These are phyloP conservation scores for Frankliniella fusca DNA, from an alignment of 2,888 invertebrate genomes.

Conservation along the genomic window DNA sequence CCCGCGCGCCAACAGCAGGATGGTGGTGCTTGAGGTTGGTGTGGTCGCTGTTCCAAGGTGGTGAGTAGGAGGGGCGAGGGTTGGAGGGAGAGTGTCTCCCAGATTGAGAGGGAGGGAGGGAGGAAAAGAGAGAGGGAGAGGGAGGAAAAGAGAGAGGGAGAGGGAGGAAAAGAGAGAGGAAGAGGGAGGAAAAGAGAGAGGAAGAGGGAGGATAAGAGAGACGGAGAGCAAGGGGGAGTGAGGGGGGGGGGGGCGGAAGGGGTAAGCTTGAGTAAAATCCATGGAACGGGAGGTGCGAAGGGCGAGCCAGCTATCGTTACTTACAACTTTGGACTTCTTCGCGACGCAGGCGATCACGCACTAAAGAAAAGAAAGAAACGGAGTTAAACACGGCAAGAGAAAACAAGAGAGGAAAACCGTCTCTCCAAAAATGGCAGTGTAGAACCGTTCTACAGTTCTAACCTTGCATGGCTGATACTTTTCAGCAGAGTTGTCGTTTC, in stretches of 20 bases:
- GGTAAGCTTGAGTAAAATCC: not conserved
- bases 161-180: too few relatives aligned
- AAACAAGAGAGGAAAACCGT: too few relatives aligned
- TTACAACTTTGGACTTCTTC: slow-evolving; percentile 7
- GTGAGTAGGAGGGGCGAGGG: not conserved
- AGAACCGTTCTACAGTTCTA: not conserved
- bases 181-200: too few relatives aligned
- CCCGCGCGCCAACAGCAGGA: too few relatives aligned
- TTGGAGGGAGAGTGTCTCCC: not conserved
- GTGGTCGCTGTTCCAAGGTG: not conserved
- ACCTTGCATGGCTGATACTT: slow-evolving; percentile 9
- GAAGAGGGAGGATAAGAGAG: too few relatives aligned
- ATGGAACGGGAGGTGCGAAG: not conserved
- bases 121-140: too few relatives aligned
- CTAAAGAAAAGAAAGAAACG: not conserved
- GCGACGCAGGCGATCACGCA: slow-evolving; percentile 9
- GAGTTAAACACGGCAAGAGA: too few relatives aligned
- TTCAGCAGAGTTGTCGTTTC: not conserved
- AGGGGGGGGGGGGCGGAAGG: not conserved
- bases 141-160: too few relatives aligned
- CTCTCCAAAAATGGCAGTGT: not conserved
- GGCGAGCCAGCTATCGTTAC: not conserved
- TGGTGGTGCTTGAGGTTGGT: too few relatives aligned
- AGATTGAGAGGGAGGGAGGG: too few relatives aligned
- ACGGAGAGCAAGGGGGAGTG: not conserved